Evolutionary conservation across 2,888 invertebrate species (phyloP), one percentile per base, ranked within the genome.

Genomic region (Drosophila demipolita): DNA sequence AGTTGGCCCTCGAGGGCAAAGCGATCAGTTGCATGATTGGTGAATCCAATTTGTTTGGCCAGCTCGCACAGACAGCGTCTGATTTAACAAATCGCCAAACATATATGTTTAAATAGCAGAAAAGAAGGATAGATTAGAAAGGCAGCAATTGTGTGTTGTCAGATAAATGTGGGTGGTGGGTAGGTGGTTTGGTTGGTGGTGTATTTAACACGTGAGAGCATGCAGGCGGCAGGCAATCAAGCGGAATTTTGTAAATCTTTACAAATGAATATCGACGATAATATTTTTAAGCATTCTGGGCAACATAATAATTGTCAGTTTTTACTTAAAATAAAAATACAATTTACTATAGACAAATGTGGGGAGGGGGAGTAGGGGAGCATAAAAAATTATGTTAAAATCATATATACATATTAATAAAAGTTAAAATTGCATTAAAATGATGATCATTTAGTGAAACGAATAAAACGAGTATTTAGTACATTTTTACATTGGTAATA

Each of bases 31-130:
- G 98, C 98, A 82, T 96, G 95, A 77, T 97, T 96, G 20, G 96
- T 95, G 93, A 99, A 99, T 11, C 99, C 99, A 81, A 99, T 99
- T 94, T 98, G 98, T 90, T 97, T 96, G 15, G 99, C 98, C 82
- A 99, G 93, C 93, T 98, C 98, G 94, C 99, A 99, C 62, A 99
- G 94, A 92, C 99, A 99, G 89, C 98, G 94, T 57, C 95, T 94
- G 78, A 65, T 66, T 49, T 45, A 53, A 36, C 57, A 50, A 42
- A 66, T 62, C 53, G 66, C 26, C 20, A 52, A 20, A 23, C 36
- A 53, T 40, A 38, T 42, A 23, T 17, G 33, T 26, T 57, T 29
- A 45, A 23, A 45, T 23, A n/a, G 20, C 49, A 42, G 58, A 53
- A 53, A 70, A 20, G 54, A 48, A 65, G 62, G 80, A 75, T 71